phyloP scores from a whole-genome alignment of 2,888 invertebrate species.

The Neuroscelio doddi region DNA sequence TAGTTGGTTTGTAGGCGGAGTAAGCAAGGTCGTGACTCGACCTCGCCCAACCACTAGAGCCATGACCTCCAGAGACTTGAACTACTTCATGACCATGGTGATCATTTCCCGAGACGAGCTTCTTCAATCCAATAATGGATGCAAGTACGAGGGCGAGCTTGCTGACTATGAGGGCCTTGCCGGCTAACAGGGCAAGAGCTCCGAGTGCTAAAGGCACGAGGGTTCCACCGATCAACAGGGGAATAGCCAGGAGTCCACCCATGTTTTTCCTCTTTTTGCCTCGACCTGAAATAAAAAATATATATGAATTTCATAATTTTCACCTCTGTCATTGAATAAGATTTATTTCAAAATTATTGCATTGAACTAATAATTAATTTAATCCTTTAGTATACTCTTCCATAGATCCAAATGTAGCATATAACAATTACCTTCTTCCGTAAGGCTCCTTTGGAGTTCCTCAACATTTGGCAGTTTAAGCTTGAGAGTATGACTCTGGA shows the following conservation, averaged over 20 bases:
- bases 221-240: conserved; percentile 85
- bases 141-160: conserved; percentile 87
- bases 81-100: conserved; percentile 77
- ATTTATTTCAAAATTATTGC: too few species aligned
- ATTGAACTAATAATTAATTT: too few species aligned
- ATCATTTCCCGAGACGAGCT: conserved; percentile 80
- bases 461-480: conserved; percentile 83
- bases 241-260: conserved; percentile 83
- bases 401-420: too few species aligned
- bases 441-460: conserved; percentile 77
- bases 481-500: conserved; percentile 86
- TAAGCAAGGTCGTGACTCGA: conserved; percentile 79
- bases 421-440: conserved; percentile 73
- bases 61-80: conserved; percentile 75
- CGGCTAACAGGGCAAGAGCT: conserved; percentile 85
- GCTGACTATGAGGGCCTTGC: conserved; percentile 89
- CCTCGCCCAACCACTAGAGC: conserved; percentile 83
- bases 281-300: conserved; percentile 70
- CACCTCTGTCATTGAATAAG: too few species aligned
- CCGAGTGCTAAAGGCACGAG: conserved; percentile 88
- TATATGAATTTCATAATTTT: too few species aligned
- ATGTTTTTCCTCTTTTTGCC: conserved; percentile 82
- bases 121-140: conserved; percentile 89
- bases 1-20: conserved; percentile 75
- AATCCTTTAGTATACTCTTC: too few species aligned